Conservation (phyloP, 2,888 invertebrate genomes). For the Dicyrtomina minuta region DNA sequence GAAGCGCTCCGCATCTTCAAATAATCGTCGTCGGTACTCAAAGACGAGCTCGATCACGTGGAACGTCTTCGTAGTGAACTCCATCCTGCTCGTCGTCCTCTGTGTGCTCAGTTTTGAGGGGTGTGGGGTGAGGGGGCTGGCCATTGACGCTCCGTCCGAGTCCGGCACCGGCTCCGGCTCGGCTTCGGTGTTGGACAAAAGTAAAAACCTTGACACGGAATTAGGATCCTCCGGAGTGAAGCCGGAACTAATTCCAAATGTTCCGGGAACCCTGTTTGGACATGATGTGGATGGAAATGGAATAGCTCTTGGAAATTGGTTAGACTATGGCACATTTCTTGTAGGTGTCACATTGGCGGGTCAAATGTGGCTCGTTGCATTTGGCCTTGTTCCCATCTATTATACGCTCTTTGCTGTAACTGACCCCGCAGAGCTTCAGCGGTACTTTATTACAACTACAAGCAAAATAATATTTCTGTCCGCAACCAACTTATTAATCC, state of each 20-base stretch:
- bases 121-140: background rate
- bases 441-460: constrained; percentile 33
- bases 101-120: constrained; percentile 5
- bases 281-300: constrained; percentile 45
- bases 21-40: background rate
- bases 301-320: constrained; percentile 50
- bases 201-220: no score
- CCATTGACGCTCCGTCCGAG: background rate
- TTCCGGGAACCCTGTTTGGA: constrained; percentile 47
- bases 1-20: no score
- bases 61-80: constrained; percentile 12
- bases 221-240: no score
- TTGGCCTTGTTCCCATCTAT: constrained; percentile 46
- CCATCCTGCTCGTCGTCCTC: constrained; percentile 7
- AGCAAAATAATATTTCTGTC: background rate
- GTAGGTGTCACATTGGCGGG: constrained; percentile 47
- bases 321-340: constrained; percentile 49
- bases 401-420: constrained; percentile 53
- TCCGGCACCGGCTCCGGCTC: background rate
- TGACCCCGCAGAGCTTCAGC: constrained; percentile 47
- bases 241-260: no score
- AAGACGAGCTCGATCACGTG: background rate
- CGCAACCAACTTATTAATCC: background rate
- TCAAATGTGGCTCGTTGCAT: constrained; percentile 43
- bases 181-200: no score